phyloP scores from a whole-genome alignment of 2,888 invertebrate species.

The Phytoseiulus persimilis region DNA sequence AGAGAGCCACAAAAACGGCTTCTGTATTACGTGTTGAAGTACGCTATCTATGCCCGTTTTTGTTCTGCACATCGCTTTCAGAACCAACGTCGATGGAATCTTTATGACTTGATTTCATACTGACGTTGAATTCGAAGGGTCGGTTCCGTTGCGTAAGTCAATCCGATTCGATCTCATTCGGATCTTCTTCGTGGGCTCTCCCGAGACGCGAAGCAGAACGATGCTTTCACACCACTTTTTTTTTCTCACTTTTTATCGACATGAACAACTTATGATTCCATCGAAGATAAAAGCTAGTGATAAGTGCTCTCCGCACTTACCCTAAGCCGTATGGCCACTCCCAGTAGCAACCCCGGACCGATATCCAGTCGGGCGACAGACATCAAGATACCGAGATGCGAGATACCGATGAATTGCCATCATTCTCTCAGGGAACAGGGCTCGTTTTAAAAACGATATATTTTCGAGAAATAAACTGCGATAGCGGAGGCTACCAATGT shows the following conservation, averaged over 20 bases:
- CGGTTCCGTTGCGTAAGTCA: no score
- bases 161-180: no score
- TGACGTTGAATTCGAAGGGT: no score
- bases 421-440: not conserved
- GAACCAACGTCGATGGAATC: no score
- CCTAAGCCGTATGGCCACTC: not conserved
- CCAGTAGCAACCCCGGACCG: not conserved
- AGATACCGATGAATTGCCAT: no score
- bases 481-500: no score
- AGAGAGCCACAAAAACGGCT: no score
- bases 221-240: not conserved
- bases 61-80: no score
- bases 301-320: not conserved
- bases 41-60: no score
- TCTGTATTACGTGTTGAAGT: no score
- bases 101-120: no score
- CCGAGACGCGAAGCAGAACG: not conserved
- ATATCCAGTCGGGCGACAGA: not conserved
- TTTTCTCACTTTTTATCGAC: not conserved
- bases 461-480: not conserved
- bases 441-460: not conserved
- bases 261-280: not conserved
- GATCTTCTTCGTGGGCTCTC: no score
- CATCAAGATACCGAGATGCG: not conserved
- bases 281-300: not conserved